These are phyloP conservation scores for Lasioglossum morio DNA, from an alignment of 2,888 invertebrate genomes.

Conservation along the genomic window DNA sequence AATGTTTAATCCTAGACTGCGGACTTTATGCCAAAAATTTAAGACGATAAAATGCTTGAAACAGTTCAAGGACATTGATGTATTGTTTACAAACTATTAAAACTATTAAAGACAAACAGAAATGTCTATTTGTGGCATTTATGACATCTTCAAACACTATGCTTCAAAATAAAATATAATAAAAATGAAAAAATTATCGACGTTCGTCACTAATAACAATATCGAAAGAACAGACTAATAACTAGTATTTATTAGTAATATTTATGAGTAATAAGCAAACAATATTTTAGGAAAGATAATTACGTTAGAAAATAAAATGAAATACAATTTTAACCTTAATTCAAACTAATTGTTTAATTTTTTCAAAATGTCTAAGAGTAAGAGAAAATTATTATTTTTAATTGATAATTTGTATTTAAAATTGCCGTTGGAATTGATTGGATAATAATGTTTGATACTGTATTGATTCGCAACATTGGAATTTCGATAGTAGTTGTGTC, in stretches of 20 bases:
- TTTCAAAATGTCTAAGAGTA: neutral
- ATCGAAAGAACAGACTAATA: neutral
- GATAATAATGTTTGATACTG: neutral
- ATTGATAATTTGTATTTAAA: neutral
- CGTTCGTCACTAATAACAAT: neutral
- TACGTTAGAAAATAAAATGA: neutral
- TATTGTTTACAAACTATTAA: neutral
- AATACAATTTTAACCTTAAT: no score
- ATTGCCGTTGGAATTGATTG: neutral
- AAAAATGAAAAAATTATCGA: neutral
- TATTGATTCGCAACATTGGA: neutral
- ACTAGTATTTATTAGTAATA: neutral
- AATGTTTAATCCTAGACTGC: neutral
- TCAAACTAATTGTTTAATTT: neutral
- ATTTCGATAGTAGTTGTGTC: neutral
- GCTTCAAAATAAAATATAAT: neutral
- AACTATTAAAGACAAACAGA: neutral
- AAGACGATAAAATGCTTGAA: neutral
- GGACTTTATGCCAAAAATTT: neutral
- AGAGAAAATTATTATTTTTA: neutral
- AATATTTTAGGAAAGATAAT: neutral
- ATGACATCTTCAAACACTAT: neutral
- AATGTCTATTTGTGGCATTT: neutral
- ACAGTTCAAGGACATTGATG: neutral
- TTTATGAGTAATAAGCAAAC: no score